Evolutionary conservation across 2,797 vertebrate species (phyloP).

Genomic region (Austrolebias charrua): DNA sequence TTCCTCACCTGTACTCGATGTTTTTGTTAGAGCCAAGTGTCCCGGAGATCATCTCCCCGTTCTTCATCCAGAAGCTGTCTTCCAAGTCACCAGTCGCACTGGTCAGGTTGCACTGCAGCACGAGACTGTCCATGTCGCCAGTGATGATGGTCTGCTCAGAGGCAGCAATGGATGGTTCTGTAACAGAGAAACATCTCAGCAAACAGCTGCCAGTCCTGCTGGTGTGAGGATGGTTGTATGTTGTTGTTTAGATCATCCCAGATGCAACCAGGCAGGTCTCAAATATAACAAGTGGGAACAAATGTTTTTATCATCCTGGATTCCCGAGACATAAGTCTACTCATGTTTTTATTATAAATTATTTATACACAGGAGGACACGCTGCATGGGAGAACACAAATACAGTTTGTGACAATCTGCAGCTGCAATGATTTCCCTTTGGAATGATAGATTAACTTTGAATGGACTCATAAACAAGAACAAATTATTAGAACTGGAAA

Average conservation of each 20-base stretch:
- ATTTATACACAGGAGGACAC: background rate
- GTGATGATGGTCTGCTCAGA: constrained; percentile 83
- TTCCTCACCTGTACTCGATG: constrained; percentile 86
- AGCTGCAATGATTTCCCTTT: background rate
- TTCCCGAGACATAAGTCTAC: too few relatives aligned
- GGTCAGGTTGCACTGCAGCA: constrained; percentile 94
- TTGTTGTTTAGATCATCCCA: too few relatives aligned
- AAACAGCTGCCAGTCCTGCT: background rate
- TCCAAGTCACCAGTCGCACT: constrained; percentile 62
- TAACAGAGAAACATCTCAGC: constrained; percentile 65
- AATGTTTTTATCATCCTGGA: too few relatives aligned
- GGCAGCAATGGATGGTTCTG: constrained; percentile 89
- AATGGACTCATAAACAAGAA: background rate
- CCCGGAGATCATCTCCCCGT: constrained; percentile 85
- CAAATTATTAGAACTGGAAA: background rate
- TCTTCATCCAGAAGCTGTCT: constrained; percentile 93
- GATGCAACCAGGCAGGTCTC: too few relatives aligned
- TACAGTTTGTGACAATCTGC: background rate
- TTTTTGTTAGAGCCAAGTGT: constrained; percentile 72
- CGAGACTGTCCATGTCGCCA: constrained; percentile 64
- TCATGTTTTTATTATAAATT: background rate
- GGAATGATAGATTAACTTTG: background rate
- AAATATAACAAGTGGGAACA: too few relatives aligned
- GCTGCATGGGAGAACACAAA: constrained; percentile 5
- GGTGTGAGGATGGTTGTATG: too few relatives aligned